Conservation (phyloP, 1,140 invertebrate genomes). For the Rhopalosiphum maidis region DNA sequence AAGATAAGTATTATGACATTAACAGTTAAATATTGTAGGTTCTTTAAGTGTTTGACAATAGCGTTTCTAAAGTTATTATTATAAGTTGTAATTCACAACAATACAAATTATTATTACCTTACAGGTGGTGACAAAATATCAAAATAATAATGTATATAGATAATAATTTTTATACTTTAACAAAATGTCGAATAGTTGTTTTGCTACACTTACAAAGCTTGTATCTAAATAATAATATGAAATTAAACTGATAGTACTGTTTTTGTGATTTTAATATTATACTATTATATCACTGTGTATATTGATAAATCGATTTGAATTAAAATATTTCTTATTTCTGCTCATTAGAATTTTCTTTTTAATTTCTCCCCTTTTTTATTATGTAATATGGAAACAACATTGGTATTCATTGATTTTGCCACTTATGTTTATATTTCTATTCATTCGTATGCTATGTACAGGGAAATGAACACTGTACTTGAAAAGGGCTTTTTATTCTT, state of each 20-base stretch:
- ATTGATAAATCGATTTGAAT: background rate
- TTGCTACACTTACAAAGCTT: background rate
- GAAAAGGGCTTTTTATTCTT: background rate
- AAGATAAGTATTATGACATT: background rate
- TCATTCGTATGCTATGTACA: background rate
- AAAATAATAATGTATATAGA: too few species aligned
- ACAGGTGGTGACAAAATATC: too few species aligned
- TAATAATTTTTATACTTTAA: background rate
- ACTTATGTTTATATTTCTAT: background rate
- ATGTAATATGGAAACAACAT: background rate
- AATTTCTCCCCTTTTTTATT: background rate
- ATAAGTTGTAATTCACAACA: background rate
- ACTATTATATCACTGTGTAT: background rate
- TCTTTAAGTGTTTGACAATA: background rate
- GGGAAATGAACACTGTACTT: slow-evolving; percentile 34
- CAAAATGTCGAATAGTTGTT: background rate
- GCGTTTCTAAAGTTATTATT: background rate
- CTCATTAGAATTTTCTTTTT: background rate
- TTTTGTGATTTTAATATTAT: background rate
- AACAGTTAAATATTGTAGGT: background rate
- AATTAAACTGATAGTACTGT: background rate
- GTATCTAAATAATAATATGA: background rate
- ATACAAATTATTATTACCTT: too few species aligned
- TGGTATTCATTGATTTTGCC: slow-evolving; percentile 8
- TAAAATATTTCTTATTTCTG: background rate